A percentile compares a stretch with the other conserved stretches of the same genome.
Evolutionary conservation across 2,113 vertebrate species (phyloP).

Genomic region (Microcebus jonahi): DNA sequence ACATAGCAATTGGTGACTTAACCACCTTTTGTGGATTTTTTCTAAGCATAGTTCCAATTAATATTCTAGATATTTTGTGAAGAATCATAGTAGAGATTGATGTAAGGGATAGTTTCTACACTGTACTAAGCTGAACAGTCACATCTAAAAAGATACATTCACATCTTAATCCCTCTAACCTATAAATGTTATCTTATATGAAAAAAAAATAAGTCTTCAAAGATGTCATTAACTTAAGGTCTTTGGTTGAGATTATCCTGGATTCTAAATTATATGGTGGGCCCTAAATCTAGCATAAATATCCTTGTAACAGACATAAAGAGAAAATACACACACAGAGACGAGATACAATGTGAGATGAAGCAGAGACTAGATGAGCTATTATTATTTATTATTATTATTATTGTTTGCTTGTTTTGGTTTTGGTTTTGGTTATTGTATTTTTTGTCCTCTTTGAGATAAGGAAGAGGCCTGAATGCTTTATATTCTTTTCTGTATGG

Average conservation of each 20-base stretch:
- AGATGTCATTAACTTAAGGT: background rate
- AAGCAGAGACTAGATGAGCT: background rate
- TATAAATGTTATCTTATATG: background rate
- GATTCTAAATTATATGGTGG: background rate
- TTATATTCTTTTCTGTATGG: background rate
- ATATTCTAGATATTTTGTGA: background rate
- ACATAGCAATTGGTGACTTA: background rate
- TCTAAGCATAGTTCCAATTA: background rate
- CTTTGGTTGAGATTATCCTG: background rate
- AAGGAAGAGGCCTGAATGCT: background rate
- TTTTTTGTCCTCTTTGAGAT: background rate
- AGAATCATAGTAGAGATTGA: background rate
- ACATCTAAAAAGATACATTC: background rate
- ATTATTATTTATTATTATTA: no score
- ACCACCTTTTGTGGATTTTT: background rate
- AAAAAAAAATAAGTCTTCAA: background rate
- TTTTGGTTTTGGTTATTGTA: background rate
- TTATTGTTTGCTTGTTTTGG: background rate
- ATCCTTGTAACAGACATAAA: background rate
- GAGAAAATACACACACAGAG: background rate
- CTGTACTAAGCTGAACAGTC: background rate
- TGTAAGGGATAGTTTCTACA: background rate
- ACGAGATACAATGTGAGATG: background rate
- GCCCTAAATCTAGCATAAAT: background rate
- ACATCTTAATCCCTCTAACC: background rate